A percentile compares a stretch with the other conserved stretches of the same genome.
These are phyloP conservation scores for Bradypodion ventrale DNA, from an alignment of 2,797 vertebrate species.

Conservation along the genomic window DNA sequence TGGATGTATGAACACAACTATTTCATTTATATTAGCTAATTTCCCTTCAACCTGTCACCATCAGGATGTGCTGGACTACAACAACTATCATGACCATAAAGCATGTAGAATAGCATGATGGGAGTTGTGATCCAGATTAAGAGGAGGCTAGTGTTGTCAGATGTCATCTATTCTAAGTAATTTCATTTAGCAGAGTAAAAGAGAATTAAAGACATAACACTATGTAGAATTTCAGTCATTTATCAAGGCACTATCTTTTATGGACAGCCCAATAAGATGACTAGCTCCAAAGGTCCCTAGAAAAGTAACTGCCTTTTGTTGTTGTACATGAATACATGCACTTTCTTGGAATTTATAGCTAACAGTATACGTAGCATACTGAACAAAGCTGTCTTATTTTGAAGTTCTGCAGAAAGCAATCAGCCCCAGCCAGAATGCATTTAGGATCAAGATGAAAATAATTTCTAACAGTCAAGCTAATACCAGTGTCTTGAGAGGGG, in stretches of 20 bases:
- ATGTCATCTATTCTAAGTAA: background rate
- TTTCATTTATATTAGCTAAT: background rate
- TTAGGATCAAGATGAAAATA: background rate
- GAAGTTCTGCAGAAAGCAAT: background rate
- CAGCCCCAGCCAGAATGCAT: background rate
- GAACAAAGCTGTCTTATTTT: background rate
- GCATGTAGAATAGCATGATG: background rate
- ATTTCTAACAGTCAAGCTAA: background rate
- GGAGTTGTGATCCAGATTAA: background rate
- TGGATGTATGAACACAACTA: background rate
- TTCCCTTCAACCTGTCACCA: too few relatives aligned
- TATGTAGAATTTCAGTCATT: background rate
- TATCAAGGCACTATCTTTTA: background rate
- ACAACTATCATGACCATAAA: background rate
- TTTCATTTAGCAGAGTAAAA: constrained; percentile 15
- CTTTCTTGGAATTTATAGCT: background rate
- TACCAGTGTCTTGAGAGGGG: background rate
- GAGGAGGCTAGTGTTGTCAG: background rate
- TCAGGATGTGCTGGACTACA: background rate
- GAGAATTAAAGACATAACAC: background rate
- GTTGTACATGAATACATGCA: background rate
- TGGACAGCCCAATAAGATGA: background rate
- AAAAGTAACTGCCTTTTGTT: background rate
- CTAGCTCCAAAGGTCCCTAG: too few relatives aligned
- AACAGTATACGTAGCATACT: background rate